A percentile compares a stretch with the other conserved stretches of the same genome.
These are phyloP conservation scores for Nasonia oneida DNA, from an alignment of 2,888 invertebrate genomes.

Conservation along the genomic window DNA sequence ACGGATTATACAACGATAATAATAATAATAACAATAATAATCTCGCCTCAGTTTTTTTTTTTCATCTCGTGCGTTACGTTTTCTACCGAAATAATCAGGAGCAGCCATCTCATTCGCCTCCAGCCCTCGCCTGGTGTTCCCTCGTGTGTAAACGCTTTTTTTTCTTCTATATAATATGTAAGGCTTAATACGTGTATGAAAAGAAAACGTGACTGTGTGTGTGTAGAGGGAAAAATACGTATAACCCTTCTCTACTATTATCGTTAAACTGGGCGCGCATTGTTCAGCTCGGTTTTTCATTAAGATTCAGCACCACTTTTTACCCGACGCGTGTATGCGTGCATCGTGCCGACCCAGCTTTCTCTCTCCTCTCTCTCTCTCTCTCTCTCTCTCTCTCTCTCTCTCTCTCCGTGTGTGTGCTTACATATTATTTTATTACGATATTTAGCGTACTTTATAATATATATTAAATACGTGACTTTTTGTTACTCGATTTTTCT, in stretches of 20 bases:
- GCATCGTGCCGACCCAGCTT: background rate
- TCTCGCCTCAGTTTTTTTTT: background rate
- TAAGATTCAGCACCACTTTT: background rate
- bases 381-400: background rate
- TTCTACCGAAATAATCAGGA: constrained; percentile 11
- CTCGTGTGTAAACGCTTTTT: background rate
- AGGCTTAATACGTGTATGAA: background rate
- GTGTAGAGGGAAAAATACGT: background rate
- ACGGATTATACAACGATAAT: background rate
- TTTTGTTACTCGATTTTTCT: constrained; percentile 4
- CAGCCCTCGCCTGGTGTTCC: background rate
- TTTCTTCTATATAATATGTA: background rate
- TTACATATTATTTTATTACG: background rate
- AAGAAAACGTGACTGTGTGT: constrained; percentile 7
- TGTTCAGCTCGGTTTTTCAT: background rate
- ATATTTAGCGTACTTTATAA: background rate
- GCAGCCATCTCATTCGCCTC: constrained; percentile 7
- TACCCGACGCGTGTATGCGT: background rate
- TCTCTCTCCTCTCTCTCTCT: too few species aligned
- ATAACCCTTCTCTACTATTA: constrained; percentile 14
- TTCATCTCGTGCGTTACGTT: background rate
- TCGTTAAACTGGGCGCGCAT: constrained; percentile 17
- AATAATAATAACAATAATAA: background rate
- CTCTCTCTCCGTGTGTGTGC: background rate
- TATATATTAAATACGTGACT: constrained; percentile 19